These are phyloP conservation scores for Astropecten irregularis DNA, from an alignment of 53 echinoderm and acorn worm genomes.

Conservation along the genomic window DNA sequence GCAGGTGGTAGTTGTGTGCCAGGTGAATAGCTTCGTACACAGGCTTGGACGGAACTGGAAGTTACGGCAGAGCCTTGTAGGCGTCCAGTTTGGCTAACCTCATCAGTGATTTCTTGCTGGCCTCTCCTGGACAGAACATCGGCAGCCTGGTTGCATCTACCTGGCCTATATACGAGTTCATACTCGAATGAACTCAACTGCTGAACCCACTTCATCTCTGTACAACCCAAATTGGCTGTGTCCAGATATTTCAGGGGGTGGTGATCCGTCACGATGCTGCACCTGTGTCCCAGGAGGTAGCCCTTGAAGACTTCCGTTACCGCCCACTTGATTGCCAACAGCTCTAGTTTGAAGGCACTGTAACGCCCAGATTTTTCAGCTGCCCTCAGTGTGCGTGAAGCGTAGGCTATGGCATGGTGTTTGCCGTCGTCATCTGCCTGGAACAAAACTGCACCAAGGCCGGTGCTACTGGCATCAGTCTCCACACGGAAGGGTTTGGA, in stretches of 20 bases:
- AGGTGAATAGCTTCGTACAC: neutral
- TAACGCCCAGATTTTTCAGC: slow-evolving; percentile 44
- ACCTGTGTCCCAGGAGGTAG: slow-evolving; percentile 16
- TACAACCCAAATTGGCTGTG: slow-evolving; percentile 48
- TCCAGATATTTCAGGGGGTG: slow-evolving; percentile 37
- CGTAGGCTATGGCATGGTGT: slow-evolving; percentile 36
- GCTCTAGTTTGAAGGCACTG: slow-evolving; percentile 26
- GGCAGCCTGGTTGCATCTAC: neutral
- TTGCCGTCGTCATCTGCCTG: slow-evolving; percentile 1
- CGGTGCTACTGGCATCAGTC: slow-evolving; percentile 41
- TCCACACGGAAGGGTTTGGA: slow-evolving; percentile 9
- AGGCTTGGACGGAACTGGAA: neutral
- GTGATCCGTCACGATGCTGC: slow-evolving; percentile 49
- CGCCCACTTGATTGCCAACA: slow-evolving; percentile 50
- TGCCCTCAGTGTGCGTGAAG: slow-evolving; percentile 1
- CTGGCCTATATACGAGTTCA: slow-evolving; percentile 12
- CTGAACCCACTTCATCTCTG: slow-evolving; percentile 55
- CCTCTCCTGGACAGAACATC: neutral
- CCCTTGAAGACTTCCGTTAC: slow-evolving; percentile 16
- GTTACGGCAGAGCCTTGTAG: neutral
- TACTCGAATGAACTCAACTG: slow-evolving; percentile 41
- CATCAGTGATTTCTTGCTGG: neutral
- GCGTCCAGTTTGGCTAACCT: neutral
- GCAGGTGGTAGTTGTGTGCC: neutral
- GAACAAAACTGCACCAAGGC: slow-evolving; percentile 32